Base-by-base conservation (phyloP, 1,140 invertebrate species). In the Andricus grossulariae region DNA sequence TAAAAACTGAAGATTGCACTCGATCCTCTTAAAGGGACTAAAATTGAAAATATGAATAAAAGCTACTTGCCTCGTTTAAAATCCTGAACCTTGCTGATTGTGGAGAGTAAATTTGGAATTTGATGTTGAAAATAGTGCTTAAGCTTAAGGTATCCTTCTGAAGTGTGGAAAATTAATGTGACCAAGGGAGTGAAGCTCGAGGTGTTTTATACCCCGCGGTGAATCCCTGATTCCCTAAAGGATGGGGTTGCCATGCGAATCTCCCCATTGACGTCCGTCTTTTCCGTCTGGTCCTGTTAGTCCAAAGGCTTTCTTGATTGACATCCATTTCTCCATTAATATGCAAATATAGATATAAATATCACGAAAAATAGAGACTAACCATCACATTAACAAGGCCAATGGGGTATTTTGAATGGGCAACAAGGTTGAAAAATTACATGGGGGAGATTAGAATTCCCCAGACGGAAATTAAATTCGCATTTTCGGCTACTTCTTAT, bases 271-370 rank as follows among this genome's bases (percentile, higher is more conserved):
- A 75, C 78, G 66, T 72, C 81, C 73, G 74, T 84, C 84, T 79
- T 74, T 50, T 25, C 54, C 75, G 78, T 80, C 72, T 78, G 45
- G 52, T 81, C 78, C 54, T 74, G 32, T 81, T 81, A 80, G 72
- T 32, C 66, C 74, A 74, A 50, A 74, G 39, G 57, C 73, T 76
- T 83, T 79, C 73, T 75, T 77, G 82, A 85, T 77, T 82, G 83
- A 82, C 79, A 75, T 82, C 82, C 75, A 88, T 88, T 88, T 78
- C 73, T 82, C 82, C 75, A 88, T 88, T 88, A 88, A 87, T 87
- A 88, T 88, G 87, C 74, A 84, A 88, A 88, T 89, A 39, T 45
- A 45, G 39, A 45, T 32, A 66, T 66, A 66, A 66, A 66, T 45
- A 66, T 83, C 83, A 84, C 72, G 82, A 84, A 85, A 86, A 86